These are phyloP conservation scores for Pecten maximus DNA, from an alignment of 2,888 invertebrate genomes.

Conservation along the genomic window DNA sequence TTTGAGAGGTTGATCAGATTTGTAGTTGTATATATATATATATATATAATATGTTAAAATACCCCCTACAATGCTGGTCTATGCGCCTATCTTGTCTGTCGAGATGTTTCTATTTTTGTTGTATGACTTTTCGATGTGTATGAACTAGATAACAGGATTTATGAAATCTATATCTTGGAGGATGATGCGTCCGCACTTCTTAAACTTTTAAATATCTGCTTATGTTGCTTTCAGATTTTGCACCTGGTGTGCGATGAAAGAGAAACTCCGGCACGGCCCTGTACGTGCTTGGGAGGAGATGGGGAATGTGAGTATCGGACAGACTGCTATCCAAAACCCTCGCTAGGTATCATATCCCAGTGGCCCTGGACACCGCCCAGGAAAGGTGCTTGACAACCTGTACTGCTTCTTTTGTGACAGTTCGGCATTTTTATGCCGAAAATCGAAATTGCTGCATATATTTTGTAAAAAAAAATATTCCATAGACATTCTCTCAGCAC, in stretches of 20 bases:
- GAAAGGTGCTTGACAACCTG: not conserved
- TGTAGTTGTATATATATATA: not conserved
- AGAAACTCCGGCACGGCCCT: not conserved
- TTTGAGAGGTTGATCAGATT: not conserved
- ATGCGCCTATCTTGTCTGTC: not conserved
- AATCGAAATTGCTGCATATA: not conserved
- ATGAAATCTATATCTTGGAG: slow-evolving; percentile 8
- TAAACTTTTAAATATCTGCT: slow-evolving; percentile 33
- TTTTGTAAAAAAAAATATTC: not conserved
- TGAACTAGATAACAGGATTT: slow-evolving; percentile 3
- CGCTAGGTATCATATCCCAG: not conserved
- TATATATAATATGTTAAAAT: not conserved
- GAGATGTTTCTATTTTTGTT: slow-evolving; percentile 18
- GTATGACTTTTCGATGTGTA: slow-evolving; percentile 24
- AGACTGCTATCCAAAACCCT: not conserved
- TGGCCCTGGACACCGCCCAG: not conserved
- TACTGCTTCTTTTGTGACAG: not conserved
- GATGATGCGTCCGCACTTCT: slow-evolving; percentile 25
- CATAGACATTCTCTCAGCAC: not conserved
- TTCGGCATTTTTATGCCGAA: not conserved
- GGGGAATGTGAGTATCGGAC: not conserved
- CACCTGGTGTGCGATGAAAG: slow-evolving; percentile 24
- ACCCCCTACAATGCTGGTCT: not conserved
- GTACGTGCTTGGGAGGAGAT: not conserved
- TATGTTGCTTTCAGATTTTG: slow-evolving; percentile 17